Evolutionary conservation across 2,888 invertebrate species (phyloP), one percentile per base, ranked within the genome.

Genomic region (Phortica okadai): DNA sequence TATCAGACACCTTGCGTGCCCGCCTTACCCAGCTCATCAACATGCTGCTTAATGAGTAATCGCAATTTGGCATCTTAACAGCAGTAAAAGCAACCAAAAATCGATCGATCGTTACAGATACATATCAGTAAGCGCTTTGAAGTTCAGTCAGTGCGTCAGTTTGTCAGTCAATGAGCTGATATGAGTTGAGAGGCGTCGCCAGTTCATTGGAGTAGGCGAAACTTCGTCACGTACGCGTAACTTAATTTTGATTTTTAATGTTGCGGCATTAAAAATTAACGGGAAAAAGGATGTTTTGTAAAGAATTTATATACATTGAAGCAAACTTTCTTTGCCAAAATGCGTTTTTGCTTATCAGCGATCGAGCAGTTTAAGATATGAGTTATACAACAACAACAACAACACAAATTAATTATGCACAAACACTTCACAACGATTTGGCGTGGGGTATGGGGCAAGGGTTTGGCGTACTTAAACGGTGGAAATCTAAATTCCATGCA

Each of bases 141-240:
- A 70, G 44, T 70, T 25, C 11, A 62, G 50, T 16, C 6, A 70
- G 10, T 10, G 44, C 44, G 14, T 67, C 41, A 67, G 25, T 10
- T 42, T 42, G 11, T 42, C 21, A 50, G 33, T 21, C 21, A 33
- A 33, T 33, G 33, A 33, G 33, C 2, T 33, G 33, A 25, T 25
- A 25, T 25, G 25, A 21, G 54, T 2, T 14, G 54, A n/a, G 54
- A n/a, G 10, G 54, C 54, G 54, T 14, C 11, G 11, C 11, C 54
- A 4, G 2, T 54, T 10, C 7, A n/a, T 6, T 33, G 54, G 11
- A 54, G n/a, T 10, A 41, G 66, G 66, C 66, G 66, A 33, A 14
- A 50, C 69, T 50, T 70, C 69, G 50, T 70, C 69, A 70, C 69
- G 69, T 70, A 42, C 69, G 69, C 69, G 50, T 70, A 70, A 50